Evolutionary conservation across 2,113 vertebrate genomes (phyloP).

Genomic region (Sebastes schlegelii): DNA sequence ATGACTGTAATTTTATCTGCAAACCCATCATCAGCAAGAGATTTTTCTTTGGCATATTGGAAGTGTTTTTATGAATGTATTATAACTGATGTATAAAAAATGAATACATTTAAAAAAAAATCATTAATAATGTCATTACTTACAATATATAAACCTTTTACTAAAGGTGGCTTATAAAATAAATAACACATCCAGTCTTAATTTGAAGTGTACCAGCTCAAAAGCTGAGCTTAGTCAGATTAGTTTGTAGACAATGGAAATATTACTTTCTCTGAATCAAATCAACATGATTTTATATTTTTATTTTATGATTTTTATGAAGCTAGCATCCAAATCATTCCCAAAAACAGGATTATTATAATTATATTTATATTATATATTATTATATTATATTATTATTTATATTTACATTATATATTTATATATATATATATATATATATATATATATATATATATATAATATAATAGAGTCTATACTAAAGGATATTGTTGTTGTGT

Average conservation of each 20-base stretch:
- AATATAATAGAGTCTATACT: too few relatives aligned
- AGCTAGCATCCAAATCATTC: too few relatives aligned
- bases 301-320: too few relatives aligned
- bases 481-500: too few relatives aligned
- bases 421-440: too few relatives aligned
- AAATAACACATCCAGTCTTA: not conserved
- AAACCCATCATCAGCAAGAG: not conserved
- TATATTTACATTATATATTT: too few relatives aligned
- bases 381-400: too few relatives aligned
- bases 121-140: not conserved
- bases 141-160: not conserved
- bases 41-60: not conserved
- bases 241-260: not conserved
- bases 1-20: not conserved
- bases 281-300: not conserved
- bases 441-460: too few relatives aligned
- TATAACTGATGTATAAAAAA: not conserved
- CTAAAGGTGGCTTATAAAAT: not conserved
- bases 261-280: not conserved
- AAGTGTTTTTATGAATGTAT: not conserved
- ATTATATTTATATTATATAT: too few relatives aligned
- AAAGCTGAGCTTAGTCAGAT: not conserved
- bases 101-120: not conserved
- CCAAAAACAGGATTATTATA: too few relatives aligned
- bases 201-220: not conserved